Evolutionary conservation across 2,888 invertebrate species (phyloP), one percentile per base, ranked within the genome.

Genomic region (Amphipoea oculea): DNA sequence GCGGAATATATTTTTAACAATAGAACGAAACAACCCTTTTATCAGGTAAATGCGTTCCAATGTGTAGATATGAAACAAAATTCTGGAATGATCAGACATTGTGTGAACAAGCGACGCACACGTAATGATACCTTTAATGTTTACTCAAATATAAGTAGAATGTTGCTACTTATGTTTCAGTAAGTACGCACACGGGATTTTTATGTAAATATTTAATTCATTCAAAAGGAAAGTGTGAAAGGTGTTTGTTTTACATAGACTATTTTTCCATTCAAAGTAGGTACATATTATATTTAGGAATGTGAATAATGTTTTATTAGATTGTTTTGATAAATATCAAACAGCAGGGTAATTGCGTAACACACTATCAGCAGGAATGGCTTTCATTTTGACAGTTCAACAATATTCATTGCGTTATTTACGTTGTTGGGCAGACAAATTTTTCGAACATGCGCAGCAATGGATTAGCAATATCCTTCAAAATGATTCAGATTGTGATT

Each of bases 1-100:
- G 74, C 40, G 11, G 73, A 86, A 88, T 79, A 83, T 82, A 80
- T 81, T 84, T 87, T 83, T 79, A 84, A 84, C 84, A 84, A 88
- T 80, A 78, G 70, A 74, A 82, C 77, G 40, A 77, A 78, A 70
- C 72, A 83, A 82, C 80, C 80, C 72, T 89, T 89, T 85, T 82
- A 78, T 83, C 73, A 85, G 83, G 82, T 82, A 85, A 84, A 85
- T 83, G 82, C 81, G 66, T 82, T 81, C 76, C 68, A 79, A 82
- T 83, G 78, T 83, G 68, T 76, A 77, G 67, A 82, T 82, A 79
- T 72, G 76, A 85, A 80, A 77, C 78, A 81, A 89, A 45, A 81
- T 77, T 78, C 76, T 77, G 75, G 68, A 54, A 73, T 79, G 78
- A 89, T 89, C 82, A 87, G 82, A 85, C 74, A 85, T 78, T 80